Percentiles rank a stretch among this genome's conserved stretches.
Conservation (phyloP, 1,140 invertebrate genomes). For the Brachionus sp. region DNA sequence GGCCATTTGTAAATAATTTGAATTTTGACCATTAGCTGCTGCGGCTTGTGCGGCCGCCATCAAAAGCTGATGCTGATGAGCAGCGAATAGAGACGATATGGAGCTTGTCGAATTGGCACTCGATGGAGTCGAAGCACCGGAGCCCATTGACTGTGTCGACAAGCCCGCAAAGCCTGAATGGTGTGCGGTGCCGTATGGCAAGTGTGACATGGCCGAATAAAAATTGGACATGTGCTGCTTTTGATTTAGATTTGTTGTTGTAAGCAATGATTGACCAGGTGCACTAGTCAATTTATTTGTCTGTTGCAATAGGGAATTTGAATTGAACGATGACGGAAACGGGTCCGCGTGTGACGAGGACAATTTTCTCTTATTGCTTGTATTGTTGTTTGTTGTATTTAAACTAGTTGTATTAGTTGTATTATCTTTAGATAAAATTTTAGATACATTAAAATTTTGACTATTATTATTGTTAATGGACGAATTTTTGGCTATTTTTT, state of each 20-base stretch:
- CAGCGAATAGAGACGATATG: not conserved
- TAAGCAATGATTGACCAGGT: not conserved
- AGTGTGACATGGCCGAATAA: not conserved
- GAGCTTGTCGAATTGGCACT: not conserved
- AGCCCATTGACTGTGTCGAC: not conserved
- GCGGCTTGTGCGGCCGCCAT: slow-evolving; percentile 35
- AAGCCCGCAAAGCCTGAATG: not conserved
- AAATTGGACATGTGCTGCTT: not conserved
- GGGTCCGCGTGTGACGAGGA: not conserved
- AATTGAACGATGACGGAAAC: not conserved
- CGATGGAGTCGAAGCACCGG: not conserved
- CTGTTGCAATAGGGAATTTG: not conserved
- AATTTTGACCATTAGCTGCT: not conserved
- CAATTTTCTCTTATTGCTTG: not conserved
- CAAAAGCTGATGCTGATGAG: slow-evolving; percentile 26
- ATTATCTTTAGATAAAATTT: slow-evolving; percentile 7
- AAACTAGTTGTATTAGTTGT: not conserved
- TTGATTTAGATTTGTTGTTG: not conserved
- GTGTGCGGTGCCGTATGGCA: not conserved
- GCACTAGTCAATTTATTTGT: not conserved
- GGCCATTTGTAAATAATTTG: slow-evolving; percentile 21
- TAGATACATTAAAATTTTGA: slow-evolving; percentile 38
- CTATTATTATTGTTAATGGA: slow-evolving; percentile 5
- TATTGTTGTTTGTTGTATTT: not conserved
- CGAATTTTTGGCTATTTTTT: slow-evolving; percentile 12